Base-by-base conservation (phyloP, 2,797 vertebrate species). In the Tragelaphus eurycerus region DNA sequence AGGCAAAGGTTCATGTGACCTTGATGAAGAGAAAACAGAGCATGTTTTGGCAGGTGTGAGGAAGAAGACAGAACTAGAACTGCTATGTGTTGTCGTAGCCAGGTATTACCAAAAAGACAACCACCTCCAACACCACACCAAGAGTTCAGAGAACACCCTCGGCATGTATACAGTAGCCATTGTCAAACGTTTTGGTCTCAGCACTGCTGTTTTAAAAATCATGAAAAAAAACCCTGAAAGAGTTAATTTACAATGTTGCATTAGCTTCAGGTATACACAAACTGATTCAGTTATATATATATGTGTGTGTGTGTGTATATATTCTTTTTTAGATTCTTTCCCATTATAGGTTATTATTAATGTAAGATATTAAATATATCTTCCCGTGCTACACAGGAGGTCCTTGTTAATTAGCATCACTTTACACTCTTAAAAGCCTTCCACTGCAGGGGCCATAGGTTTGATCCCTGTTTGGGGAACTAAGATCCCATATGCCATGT, bases 1-100 rank as follows among this genome's bases (percentile, higher is more conserved):
- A 74, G 81, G 82, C 78, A 93, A 48, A 25, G 81, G 88, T 83
- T 79, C 78, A 9, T 10, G n/a, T 29, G 60, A 93, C 50, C 38
- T 54, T 12, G 78, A 46, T 79, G 38, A 50, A 82, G 76, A 81
- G 79, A 50, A 89, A 83, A 84, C 4, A 54, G 29, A 50, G 27
- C n/a, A 50, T 43, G 55, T 79, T 90, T 54, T 93, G 79, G 64
- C 31, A 67, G 83, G 55, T 71, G 55, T 79, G 52, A 29, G 82
- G 84, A 67, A 87, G 90, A 90, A 89, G 46, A 59, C 6, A 31
- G 74, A 71, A n/a, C 52, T 50, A 52, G 34, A 43, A 92, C 27
- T 76, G 38, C 46, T 82, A 14, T 25, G 34, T 54, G 64, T 16
- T 83, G 92, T 34, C 19, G 78, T 76, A 81, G 50, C 43, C 60